Conservation (phyloP, 53 echinoderm and acorn worm species). For the Zoroaster sp. region DNA sequence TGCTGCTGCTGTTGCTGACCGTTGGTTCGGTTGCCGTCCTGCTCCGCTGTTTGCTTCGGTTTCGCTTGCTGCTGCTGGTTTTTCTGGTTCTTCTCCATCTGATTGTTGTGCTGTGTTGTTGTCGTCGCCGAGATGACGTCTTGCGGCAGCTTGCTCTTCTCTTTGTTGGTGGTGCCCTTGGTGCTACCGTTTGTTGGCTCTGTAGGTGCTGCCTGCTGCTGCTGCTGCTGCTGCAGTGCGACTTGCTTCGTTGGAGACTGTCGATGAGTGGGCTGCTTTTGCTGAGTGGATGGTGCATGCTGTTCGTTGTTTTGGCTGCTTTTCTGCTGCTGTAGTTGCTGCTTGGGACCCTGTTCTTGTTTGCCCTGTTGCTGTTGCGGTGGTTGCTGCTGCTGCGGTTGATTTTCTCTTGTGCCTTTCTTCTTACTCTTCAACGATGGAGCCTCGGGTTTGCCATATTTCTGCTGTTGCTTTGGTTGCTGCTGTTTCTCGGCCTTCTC, state of each 20-base stretch:
- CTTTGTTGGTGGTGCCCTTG: constrained; percentile 27
- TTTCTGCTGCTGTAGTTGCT: constrained; percentile 15
- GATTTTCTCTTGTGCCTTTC: constrained; percentile 38
- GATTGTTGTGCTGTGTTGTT: constrained; percentile 8
- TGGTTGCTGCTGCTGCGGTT: constrained; percentile 34
- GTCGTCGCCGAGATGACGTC: background rate
- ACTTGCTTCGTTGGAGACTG: constrained; percentile 43
- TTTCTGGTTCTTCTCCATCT: constrained; percentile 39
- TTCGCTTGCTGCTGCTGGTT: constrained; percentile 35
- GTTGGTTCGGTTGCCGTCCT: constrained; percentile 17
- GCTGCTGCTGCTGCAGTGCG: constrained; percentile 22
- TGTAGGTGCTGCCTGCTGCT: background rate
- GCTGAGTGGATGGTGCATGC: constrained; percentile 30
- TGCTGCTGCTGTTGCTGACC: background rate
- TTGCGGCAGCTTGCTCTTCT: constrained; percentile 53
- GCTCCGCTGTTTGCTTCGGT: constrained; percentile 9
- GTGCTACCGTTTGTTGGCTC: background rate
- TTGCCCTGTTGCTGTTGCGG: constrained; percentile 56
- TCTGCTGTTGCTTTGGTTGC: constrained; percentile 32
- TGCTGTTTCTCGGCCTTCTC: constrained; percentile 47
- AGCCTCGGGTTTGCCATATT: constrained; percentile 42
- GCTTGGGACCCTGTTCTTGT: constrained; percentile 31
- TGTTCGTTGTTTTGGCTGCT: constrained; percentile 5
- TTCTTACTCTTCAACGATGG: constrained; percentile 50
- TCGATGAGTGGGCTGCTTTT: constrained; percentile 17